Base-by-base conservation (phyloP, 2,113 vertebrate genomes). In the Pica pica region DNA sequence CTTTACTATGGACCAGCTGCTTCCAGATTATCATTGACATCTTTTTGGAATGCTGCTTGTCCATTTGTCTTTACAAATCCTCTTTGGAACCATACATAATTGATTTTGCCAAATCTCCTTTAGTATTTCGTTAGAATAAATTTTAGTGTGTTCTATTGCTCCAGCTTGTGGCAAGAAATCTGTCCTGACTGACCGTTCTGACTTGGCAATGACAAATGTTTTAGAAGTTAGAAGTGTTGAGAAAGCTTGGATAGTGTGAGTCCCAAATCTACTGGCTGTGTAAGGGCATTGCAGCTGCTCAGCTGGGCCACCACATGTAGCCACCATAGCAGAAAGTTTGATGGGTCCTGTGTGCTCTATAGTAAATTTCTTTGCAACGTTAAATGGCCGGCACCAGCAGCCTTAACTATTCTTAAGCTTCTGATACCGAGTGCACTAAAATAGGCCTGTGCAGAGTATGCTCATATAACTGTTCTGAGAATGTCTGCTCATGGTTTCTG, bases 291-390 rank as follows among this genome's bases (percentile, higher is more conserved):
- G 35, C 73, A 60, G 24, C 21, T 60, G 33, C 30, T 59, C 39
- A 42, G 39, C 50, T 81, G 47, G 39, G 52, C 33, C 16, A 10
- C 31, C 27, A 10, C 69, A 39, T 19, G 30, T 10, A 57, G 33
- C 33, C 35, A 78, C 11, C 7, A 7, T 16, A 37, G 70, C 70
- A 83, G 74, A 73, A 67, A 63, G 27, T 49, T 49, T 46, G 41
- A n/a, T 50, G 9, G 0, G 1, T 63, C 35, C 41, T 4, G 0
- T 10, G 39, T 49, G 65, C 50, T 31, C 65, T 78, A 0, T 4
- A 33, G 30, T 30, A 57, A 46, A 59, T 64, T 49, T 79, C 50
- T 86, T 69, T 60, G 49, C 61, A 85, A 56, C 3, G 11, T 42
- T 37, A 59, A 85, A 67, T 59, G 41, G 33, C 23, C 39, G 64